These are phyloP conservation scores for Panagrolaimus sp. DNA, from an alignment of 1,140 invertebrate species.

Conservation along the genomic window DNA sequence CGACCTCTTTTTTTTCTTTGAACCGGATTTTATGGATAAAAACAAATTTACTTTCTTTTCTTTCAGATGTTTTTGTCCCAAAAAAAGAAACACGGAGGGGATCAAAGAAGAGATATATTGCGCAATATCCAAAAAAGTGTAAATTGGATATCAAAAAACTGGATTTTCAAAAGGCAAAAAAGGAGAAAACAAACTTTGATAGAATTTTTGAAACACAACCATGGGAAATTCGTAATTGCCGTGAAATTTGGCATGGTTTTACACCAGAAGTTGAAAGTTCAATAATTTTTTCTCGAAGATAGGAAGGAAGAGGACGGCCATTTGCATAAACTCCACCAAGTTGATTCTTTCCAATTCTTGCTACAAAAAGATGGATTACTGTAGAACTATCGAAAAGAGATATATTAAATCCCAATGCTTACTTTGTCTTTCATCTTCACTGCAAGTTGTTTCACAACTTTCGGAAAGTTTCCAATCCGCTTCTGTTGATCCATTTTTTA, in stretches of 20 bases:
- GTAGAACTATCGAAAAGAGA: not conserved
- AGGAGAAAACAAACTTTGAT: slow-evolving; percentile 24
- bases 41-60: too few species aligned
- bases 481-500: not conserved
- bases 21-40: too few species aligned
- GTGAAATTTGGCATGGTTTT: slow-evolving; percentile 64
- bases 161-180: too few species aligned
- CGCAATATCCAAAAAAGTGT: too few species aligned
- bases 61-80: too few species aligned
- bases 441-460: not conserved
- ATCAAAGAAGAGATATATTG: too few species aligned
- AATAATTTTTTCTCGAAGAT: slow-evolving; percentile 30
- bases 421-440: slow-evolving; percentile 14
- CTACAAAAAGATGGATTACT: slow-evolving; percentile 23
- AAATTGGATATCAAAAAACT: too few species aligned
- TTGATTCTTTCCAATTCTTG: slow-evolving; percentile 25
- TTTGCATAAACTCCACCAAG: slow-evolving; percentile 30
- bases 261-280: slow-evolving; percentile 24
- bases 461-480: not conserved
- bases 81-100: too few species aligned
- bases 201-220: slow-evolving; percentile 66
- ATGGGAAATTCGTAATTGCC: slow-evolving; percentile 65
- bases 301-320: slow-evolving; percentile 24
- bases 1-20: too few species aligned
- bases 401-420: not conserved